Evolutionary conservation across 2,113 vertebrate species (phyloP), one percentile per base, ranked within the genome.

Genomic region (Tringa solitaria): DNA sequence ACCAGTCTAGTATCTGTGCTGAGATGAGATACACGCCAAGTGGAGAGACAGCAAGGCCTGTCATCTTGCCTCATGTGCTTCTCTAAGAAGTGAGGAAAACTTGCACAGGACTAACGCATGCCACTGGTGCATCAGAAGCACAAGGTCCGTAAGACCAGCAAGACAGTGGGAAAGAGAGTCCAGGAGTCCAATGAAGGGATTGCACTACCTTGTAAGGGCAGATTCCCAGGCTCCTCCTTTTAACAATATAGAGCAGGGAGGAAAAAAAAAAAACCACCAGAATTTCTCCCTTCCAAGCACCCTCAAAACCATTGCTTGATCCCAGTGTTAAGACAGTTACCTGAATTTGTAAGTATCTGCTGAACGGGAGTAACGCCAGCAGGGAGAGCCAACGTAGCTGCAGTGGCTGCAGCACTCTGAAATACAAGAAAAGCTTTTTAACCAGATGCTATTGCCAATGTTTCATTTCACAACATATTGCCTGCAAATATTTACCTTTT

Each of bases 391-490:
- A 99, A 98, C 0, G 99, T 99, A 88, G 99, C 99, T 79, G 99
- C 99, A 20, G 99, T 99, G n/a, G 99, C 99, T 96, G 99, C 99
- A 95, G 99, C 99, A 98, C 99, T 99, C 99, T 99, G 97, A 91
- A 96, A 98, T 57, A 72, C 70, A 63, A 70, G 27, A 94, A 90
- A 94, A 80, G 22, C 12, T 32, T 82, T 97, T 86, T 68, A 94
- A 83, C 18, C 51, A 43, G 41, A 48, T 0, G 0, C 33, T 77
- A 70, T 16, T 14, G 32, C 32, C 53, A 84, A 5, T 23, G 28
- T 35, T 85, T 54, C 6, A 54, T 53, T 24, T 69, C 74, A 33
- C 76, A 79, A 68, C 20, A 59, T 5, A 30, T 18, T 73, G 61
- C 65, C 57, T 91, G 61, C 94, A 87, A 78, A 77, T 2, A 82